Evolutionary conservation across 2,113 vertebrate species (phyloP).

Genomic region (Campylomormyrus tamandua): DNA sequence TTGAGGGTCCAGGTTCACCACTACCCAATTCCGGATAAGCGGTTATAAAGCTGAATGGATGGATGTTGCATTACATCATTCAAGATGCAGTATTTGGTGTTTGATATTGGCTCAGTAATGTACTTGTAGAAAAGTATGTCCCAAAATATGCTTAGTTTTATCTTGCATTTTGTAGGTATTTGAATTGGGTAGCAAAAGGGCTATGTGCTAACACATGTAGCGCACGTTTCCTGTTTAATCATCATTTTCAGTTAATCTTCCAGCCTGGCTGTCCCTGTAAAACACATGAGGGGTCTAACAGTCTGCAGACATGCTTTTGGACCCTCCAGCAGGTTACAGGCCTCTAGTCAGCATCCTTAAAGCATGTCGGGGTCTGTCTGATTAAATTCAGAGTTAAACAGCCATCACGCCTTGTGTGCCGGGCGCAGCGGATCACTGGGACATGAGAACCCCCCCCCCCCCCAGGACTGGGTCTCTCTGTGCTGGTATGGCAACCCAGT

Average conservation of each 20-base stretch:
- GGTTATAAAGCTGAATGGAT: background rate
- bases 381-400: background rate
- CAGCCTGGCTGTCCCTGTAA: background rate
- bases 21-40: background rate
- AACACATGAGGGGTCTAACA: background rate
- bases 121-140: background rate
- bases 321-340: background rate
- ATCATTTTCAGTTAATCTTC: background rate
- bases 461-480: background rate
- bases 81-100: background rate
- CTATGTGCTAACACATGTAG: background rate
- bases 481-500: background rate
- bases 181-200: background rate
- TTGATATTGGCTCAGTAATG: background rate
- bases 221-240: background rate
- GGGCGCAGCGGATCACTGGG: background rate
- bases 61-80: background rate
- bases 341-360: background rate
- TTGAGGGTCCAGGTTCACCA: background rate
- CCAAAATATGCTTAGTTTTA: background rate
- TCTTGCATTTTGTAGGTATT: background rate
- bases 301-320: background rate
- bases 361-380: background rate
- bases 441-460: background rate
- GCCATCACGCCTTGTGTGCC: background rate